phyloP scores from a whole-genome alignment of 2,113 vertebrate species.

The Elachura formosa region DNA sequence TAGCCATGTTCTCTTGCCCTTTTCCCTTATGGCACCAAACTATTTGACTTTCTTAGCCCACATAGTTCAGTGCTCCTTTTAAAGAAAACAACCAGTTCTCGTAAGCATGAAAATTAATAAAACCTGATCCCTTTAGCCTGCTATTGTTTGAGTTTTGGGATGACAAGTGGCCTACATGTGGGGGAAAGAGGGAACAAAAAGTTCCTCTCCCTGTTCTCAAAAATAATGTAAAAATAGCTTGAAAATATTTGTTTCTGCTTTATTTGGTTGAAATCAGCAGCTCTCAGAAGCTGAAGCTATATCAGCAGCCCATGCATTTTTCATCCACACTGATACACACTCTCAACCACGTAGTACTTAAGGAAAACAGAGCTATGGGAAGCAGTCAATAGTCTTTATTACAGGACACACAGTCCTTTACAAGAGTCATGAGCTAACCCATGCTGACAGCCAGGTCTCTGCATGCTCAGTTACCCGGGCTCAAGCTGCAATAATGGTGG shows the following conservation, averaged over 20 bases:
- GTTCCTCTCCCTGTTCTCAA: not conserved
- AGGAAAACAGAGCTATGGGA: not conserved
- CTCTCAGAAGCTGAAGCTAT: not conserved
- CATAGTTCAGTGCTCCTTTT: not conserved
- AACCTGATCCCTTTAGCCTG: not conserved
- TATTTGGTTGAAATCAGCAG: not conserved
- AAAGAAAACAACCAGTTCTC: not conserved
- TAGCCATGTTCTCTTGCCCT: not conserved
- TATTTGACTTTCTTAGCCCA: not conserved
- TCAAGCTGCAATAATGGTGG: not conserved
- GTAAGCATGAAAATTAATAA: not conserved
- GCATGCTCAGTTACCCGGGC: not conserved
- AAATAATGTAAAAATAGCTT: not conserved
- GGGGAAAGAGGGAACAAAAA: not conserved
- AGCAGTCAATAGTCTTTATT: not conserved
- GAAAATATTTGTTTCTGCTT: not conserved
- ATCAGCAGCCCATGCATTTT: not conserved
- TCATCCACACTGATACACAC: not conserved
- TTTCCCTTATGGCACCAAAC: not conserved
- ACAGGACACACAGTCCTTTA: not conserved
- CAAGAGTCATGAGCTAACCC: not conserved
- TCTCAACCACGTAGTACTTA: not conserved
- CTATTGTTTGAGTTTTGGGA: not conserved
- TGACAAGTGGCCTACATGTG: not conserved
- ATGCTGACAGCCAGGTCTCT: not conserved